Base-by-base conservation (phyloP, 2,113 vertebrate species). In the Bubo bubo region DNA sequence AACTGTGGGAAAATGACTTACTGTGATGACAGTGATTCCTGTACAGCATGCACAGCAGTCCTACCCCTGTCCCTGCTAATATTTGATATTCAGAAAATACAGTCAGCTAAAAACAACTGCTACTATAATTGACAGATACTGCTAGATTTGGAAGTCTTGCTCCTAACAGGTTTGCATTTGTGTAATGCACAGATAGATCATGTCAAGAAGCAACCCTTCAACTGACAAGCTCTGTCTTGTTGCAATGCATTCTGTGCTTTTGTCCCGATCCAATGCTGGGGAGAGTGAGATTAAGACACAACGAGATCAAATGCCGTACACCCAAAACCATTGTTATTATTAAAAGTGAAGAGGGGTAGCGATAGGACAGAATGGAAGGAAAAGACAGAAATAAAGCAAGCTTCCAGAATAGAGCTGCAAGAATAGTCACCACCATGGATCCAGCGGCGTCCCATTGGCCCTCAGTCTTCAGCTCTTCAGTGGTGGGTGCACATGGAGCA, bases 61-160 rank as follows among this genome's bases (percentile, higher is more conserved):
- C 27, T 58, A 52, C 13, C 18, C 2, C 1, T 64, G 3, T 86
- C 19, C n/a, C 14, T 83, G 23, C 1, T 92, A 34, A 37, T 66
- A 49, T 34, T 64, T 86, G 27, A 71, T 91, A 84, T 63, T 76
- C 68, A 86, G 73, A 83, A 95, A 93, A 90, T 39, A 76, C 8
- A 88, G 7, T 12, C 47, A 47, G 23, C 60, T 94, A 52, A 93
- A 94, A 73, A 7, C 37, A 85, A 86, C 22, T 49, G 18, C 23
- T 93, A 43, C 35, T 79, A 15, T 82, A 95, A 94, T 37, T 95
- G 86, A 75, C 66, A 93, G 45, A 63, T 86, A 90, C 49, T 79
- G 21, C 28, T 94, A 87, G 68, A 77, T 93, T 92, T 85, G 20
- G 52, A 95, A 95, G 47, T 35, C 55, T 86, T 85, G 10, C 37